phyloP scores from a whole-genome alignment of 2,888 invertebrate species.

The Platycnemis pennipes region DNA sequence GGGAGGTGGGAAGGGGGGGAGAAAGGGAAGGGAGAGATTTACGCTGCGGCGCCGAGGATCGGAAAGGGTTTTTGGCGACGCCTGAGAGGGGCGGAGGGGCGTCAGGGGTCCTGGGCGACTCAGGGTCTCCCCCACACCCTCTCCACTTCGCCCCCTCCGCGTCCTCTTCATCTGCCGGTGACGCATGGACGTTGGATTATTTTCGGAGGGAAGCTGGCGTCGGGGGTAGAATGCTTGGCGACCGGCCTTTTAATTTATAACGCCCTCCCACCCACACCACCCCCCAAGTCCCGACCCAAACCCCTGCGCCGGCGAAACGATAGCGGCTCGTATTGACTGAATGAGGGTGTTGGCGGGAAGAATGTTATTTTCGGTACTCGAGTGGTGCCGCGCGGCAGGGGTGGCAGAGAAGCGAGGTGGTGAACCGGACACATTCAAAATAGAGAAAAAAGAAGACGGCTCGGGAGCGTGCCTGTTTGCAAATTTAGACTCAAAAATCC shows the following conservation, averaged over 20 bases:
- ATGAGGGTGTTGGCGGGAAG: constrained; percentile 1
- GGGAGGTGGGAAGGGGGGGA: neutral
- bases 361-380: neutral
- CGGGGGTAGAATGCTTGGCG: constrained; percentile 11
- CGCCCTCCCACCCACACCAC: neutral
- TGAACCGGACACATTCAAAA: neutral
- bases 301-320: neutral
- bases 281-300: too few species aligned
- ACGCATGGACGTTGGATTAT: constrained; percentile 9
- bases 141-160: neutral
- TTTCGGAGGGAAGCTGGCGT: neutral
- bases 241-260: neutral
- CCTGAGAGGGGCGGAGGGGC: neutral
- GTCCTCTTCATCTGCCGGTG: neutral
- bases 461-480: too few species aligned
- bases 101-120: neutral
- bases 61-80: constrained; percentile 29
- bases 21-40: constrained; percentile 1
- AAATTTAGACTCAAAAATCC: too few species aligned
- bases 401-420: neutral
- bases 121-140: neutral
- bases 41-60: constrained; percentile 28
- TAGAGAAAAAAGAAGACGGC: too few species aligned
- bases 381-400: neutral
- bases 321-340: neutral